Base-by-base conservation (phyloP, 2,888 invertebrate genomes). In the Phymatocera aterrima region DNA sequence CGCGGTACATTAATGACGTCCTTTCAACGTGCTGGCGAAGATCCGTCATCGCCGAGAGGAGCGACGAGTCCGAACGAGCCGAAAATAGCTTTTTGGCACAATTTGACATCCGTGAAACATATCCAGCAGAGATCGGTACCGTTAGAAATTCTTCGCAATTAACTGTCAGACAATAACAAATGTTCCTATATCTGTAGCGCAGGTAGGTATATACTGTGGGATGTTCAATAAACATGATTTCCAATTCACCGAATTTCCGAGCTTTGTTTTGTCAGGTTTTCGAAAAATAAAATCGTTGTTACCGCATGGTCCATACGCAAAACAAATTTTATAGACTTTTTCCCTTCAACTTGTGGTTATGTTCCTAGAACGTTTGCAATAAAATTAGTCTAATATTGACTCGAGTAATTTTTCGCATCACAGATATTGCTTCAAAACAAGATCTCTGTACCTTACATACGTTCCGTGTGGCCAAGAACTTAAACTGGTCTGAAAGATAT, bases 61-160 rank as follows among this genome's bases (percentile, higher is more conserved):
- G 18, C 68, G 68, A 68, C 40, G 24, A n/a, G 24, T 68, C 24
- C 28, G 2, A 24, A 68, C 12, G 21, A 28, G 24, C 46, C n/a
- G 24, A 43, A 37, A 68, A 46, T 68, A 68, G 68, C 18, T 43
- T 68, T 21, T 68, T 68, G 68, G 68, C 68, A 68, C 68, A 46
- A 68, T 68, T 68, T 46, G 10, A 68, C 24, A n/a, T 68, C 28
- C 68, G 40, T 15, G 46, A n/a, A 64, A 40, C 15, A 34, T 61
- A 2, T 68, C 40, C n/a, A 46, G 43, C n/a, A n/a, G n/a, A n/a
- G n/a, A n/a, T n/a, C n/a, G n/a, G n/a, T 21, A 10, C 21, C 24
- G 40, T 68, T 24, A 43, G 43, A 28, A 68, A 12, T 40, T 68
- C 24, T 40, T 21, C 12, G 24, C 43, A 43, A 68, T 46, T 3